Evolutionary conservation across 2,797 vertebrate species (phyloP).

Genomic region (Lutjanus argentimaculatus): DNA sequence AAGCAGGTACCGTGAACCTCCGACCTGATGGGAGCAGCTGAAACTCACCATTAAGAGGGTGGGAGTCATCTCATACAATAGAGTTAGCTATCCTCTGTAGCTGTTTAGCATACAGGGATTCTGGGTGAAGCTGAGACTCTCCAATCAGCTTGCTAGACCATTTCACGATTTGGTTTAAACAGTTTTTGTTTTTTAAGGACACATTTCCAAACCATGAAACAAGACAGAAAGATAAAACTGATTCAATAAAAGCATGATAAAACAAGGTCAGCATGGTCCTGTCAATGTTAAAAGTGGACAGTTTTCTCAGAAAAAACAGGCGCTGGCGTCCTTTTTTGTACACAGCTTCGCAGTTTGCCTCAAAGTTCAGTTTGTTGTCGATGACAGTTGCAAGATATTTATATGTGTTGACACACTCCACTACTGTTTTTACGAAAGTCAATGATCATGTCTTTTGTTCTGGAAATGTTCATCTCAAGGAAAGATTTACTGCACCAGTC

Average conservation of each 20-base stretch:
- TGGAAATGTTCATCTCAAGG: not conserved
- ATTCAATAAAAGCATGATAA: not conserved
- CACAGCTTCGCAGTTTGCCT: not conserved
- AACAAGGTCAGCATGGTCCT: not conserved
- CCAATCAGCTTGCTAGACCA: not conserved
- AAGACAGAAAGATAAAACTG: not conserved
- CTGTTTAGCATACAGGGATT: not conserved
- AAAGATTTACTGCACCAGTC: not conserved
- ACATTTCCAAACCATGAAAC: not conserved
- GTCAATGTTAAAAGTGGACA: not conserved
- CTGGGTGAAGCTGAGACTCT: not conserved
- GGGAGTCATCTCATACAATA: not conserved
- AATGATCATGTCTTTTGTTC: not conserved
- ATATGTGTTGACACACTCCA: not conserved
- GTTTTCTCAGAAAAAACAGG: not conserved
- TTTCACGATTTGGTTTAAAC: not conserved
- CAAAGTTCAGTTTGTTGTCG: not conserved
- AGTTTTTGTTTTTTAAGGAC: not conserved
- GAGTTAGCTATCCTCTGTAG: not conserved
- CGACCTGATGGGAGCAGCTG: not conserved
- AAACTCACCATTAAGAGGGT: not conserved
- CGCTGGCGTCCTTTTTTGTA: not conserved
- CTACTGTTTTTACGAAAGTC: not conserved
- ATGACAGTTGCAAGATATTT: not conserved
- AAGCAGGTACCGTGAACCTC: not conserved